Evolutionary conservation across 2,888 invertebrate genomes (phyloP).

Genomic region (Malthinus seriepunctatus): DNA sequence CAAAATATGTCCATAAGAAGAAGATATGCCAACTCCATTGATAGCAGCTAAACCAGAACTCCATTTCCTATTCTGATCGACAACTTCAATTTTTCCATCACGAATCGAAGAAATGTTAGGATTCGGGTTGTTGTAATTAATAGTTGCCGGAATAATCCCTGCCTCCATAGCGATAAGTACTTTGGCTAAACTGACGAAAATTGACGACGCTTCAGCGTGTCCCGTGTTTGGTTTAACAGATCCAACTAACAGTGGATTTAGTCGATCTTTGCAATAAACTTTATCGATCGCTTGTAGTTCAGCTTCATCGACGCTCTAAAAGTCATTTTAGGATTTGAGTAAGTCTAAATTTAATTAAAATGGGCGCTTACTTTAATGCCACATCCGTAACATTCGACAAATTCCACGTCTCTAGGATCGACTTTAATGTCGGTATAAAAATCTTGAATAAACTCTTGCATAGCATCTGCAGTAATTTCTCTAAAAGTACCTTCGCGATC

Average conservation of each 20-base stretch:
- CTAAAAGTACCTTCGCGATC: conserved; percentile 51
- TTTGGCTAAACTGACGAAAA: conserved; percentile 87
- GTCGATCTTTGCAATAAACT: conserved; percentile 82
- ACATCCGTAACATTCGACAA: conserved; percentile 52
- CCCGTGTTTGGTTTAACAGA: conserved; percentile 98
- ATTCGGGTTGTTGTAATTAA: conserved; percentile 89
- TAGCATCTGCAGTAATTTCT: conserved; percentile 48
- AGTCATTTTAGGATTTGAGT: no score
- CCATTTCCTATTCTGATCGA: conserved; percentile 80
- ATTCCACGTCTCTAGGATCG: conserved; percentile 49
- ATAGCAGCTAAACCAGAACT: conserved; percentile 86
- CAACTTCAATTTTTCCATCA: conserved; percentile 79
- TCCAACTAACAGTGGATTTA: conserved; percentile 82
- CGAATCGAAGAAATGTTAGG: conserved; percentile 82
- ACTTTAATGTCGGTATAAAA: conserved; percentile 59
- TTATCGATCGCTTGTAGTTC: conserved; percentile 92
- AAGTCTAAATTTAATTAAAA: background rate
- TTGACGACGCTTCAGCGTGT: conserved; percentile 91
- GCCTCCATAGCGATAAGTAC: conserved; percentile 90
- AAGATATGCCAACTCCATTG: conserved; percentile 98
- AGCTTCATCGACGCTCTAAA: conserved; percentile 57
- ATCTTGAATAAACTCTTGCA: conserved; percentile 57
- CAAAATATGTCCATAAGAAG: conserved; percentile 89
- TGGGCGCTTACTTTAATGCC: conserved; percentile 57
- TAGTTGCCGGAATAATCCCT: conserved; percentile 84